Percentiles rank a stretch among this genome's conserved stretches.
Conservation (phyloP, 2,888 invertebrate species). For the Tipula lateralis region DNA sequence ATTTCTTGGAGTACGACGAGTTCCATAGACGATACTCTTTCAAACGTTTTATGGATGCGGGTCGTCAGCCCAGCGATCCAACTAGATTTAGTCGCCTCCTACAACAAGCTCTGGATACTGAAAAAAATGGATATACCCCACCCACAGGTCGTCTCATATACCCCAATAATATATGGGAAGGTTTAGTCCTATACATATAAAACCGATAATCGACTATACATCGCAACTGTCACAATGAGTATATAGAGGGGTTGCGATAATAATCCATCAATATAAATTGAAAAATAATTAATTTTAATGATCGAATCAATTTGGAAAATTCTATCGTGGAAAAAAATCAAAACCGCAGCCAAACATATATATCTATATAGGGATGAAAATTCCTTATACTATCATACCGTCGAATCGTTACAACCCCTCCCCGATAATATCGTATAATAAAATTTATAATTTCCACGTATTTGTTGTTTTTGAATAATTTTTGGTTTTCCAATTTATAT, state of each 20-base stretch:
- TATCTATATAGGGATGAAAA: too few species aligned
- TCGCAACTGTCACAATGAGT: neutral
- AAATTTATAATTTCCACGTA: neutral
- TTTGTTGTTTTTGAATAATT: neutral
- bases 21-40: too few species aligned
- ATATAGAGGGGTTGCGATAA: neutral
- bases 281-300: neutral
- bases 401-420: too few species aligned
- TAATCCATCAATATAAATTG: neutral
- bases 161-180: neutral
- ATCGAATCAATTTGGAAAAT: neutral
- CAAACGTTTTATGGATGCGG: too few species aligned
- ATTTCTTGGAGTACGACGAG: too few species aligned
- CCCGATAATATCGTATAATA: neutral
- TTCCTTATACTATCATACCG: too few species aligned
- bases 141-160: neutral
- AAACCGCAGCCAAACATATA: too few species aligned
- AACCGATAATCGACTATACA: too few species aligned
- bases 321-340: neutral
- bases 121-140: too few species aligned
- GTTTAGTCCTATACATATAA: neutral
- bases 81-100: too few species aligned
- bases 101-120: too few species aligned
- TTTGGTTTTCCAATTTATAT: slow-evolving; percentile 6
- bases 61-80: too few species aligned